Evolutionary conservation across 2,888 invertebrate genomes (phyloP).

Genomic region (Digitonthophagus gazella): DNA sequence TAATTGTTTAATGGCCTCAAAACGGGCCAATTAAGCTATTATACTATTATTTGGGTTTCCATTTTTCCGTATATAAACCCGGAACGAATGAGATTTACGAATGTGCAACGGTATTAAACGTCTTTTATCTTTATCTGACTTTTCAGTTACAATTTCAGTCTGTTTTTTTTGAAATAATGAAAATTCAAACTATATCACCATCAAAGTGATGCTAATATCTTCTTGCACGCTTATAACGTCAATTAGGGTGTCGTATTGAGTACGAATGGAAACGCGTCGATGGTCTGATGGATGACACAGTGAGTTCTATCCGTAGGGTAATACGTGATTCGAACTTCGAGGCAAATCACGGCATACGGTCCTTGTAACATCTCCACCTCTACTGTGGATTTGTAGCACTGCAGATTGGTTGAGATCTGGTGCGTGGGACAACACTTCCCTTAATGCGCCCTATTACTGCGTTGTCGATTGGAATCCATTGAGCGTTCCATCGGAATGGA

Average conservation of each 20-base stretch:
- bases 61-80: too few relatives aligned
- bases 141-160: too few relatives aligned
- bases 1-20: constrained; percentile 10
- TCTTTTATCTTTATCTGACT: too few relatives aligned
- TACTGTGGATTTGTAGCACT: background rate
- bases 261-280: background rate
- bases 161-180: too few relatives aligned
- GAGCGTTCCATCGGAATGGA: background rate
- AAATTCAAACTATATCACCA: too few relatives aligned
- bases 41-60: background rate
- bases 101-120: too few relatives aligned
- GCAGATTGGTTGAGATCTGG: too few relatives aligned
- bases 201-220: background rate
- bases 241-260: background rate
- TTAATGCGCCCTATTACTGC: too few relatives aligned
- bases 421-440: too few relatives aligned
- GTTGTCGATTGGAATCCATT: background rate
- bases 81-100: too few relatives aligned
- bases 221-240: background rate
- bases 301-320: background rate
- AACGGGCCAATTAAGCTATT: constrained; percentile 5
- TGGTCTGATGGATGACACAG: background rate
- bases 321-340: background rate
- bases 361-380: too few relatives aligned
- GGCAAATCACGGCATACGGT: background rate